Conservation (phyloP, 2,888 invertebrate species). For the Hecatera dysodea region DNA sequence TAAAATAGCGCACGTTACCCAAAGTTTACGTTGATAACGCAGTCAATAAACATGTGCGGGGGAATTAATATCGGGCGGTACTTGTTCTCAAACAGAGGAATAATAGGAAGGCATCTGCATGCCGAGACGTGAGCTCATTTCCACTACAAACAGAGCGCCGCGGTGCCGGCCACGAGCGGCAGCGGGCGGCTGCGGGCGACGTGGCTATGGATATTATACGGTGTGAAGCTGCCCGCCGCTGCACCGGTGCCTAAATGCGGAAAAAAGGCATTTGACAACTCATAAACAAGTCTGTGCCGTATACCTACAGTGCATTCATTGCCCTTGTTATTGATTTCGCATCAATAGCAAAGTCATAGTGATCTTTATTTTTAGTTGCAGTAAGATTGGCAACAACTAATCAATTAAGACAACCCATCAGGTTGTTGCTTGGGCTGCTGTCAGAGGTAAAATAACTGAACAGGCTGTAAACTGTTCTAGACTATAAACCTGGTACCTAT, state of each 20-base stretch:
- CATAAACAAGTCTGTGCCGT: not conserved
- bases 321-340: no score
- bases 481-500: no score
- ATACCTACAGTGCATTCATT: not conserved
- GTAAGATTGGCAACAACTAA: no score
- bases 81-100: conserved; percentile 45
- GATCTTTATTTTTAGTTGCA: no score
- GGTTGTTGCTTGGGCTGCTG: no score
- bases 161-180: not conserved
- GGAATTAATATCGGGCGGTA: conserved; percentile 33
- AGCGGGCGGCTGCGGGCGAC: not conserved
- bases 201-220: not conserved
- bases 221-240: not conserved
- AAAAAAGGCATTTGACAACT: not conserved
- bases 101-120: conserved; percentile 61
- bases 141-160: conserved; percentile 40
- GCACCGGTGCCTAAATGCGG: not conserved
- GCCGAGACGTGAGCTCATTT: conserved; percentile 64
- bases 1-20: not conserved
- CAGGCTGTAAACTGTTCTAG: no score
- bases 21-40: conserved; percentile 9
- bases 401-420: no score
- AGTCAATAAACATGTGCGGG: conserved; percentile 31
- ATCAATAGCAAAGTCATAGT: no score
- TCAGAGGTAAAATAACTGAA: no score